phyloP scores from a whole-genome alignment of 2,888 invertebrate genomes.

The Ectropis crepuscularia region DNA sequence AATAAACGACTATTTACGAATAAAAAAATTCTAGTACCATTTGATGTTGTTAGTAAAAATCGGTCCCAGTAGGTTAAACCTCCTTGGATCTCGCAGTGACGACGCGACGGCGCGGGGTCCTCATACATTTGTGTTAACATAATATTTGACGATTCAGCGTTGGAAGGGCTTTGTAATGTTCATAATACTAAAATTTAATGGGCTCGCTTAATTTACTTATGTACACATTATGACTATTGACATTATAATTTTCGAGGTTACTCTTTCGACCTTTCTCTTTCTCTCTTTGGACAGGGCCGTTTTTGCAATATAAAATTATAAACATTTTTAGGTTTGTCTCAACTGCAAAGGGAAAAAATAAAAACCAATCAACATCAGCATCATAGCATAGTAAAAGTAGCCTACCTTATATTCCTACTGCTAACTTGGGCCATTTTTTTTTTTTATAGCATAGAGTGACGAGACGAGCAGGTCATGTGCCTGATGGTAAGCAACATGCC shows the following conservation, averaged over 20 bases:
- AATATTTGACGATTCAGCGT: constrained; percentile 27
- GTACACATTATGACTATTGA: constrained; percentile 15
- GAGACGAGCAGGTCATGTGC: too few species aligned
- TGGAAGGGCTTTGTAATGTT: constrained; percentile 12
- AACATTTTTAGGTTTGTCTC: too few species aligned
- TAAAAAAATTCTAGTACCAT: too few species aligned
- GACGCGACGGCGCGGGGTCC: constrained; percentile 13
- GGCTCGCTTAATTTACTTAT: constrained; percentile 18
- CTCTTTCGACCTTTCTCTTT: background rate
- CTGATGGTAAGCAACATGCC: too few species aligned
- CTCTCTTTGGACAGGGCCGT: background rate
- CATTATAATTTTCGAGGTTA: constrained; percentile 8
- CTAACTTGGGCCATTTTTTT: too few species aligned
- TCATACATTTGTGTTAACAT: constrained; percentile 31
- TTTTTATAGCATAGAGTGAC: too few species aligned
- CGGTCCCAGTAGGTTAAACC: background rate
- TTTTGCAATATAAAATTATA: too few species aligned
- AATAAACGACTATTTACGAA: background rate
- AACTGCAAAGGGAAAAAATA: too few species aligned
- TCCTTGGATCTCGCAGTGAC: constrained; percentile 41
- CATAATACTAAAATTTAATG: constrained; percentile 24
- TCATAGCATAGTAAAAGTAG: too few species aligned
- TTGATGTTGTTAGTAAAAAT: background rate
- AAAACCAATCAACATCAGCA: too few species aligned
- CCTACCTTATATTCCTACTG: too few species aligned